Base-by-base conservation (phyloP, 2,113 vertebrate genomes). In the Thinocorus orbignyianus region DNA sequence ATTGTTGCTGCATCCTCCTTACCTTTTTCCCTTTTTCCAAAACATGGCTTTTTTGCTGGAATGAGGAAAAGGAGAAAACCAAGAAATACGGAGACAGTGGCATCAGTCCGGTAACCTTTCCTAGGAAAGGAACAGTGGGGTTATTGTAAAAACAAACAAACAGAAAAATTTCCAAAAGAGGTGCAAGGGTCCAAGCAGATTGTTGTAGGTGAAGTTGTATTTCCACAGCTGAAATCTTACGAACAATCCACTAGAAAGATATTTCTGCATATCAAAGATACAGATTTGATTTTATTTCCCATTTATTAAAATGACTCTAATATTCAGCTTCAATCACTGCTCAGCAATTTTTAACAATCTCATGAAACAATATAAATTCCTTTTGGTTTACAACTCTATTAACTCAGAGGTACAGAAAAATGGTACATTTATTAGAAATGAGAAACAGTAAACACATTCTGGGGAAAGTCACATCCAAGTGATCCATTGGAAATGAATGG, bases 31-130 rank as follows among this genome's bases (percentile, higher is more conserved):
- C 76, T 96, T 83, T 95, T 98, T 58, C 97, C 94, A 94, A 98
- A 98, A 62, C 97, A 96, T 13, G 98, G 99, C 57, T 98, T 99
- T 92, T 98, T 98, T 20, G 99, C 98, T 49, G 99, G 99, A 78
- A 99, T 99, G 93, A 99, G 98, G 97, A 99, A 99, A 95, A 99
- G 99, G 73, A 99, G 98, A 97, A 99, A 99, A 11, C 99, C 99
- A 13, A 99, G 98, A 76, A 99, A 98, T 62, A 99, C 97, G 4
- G 99, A 99, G 54, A 99, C 99, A 0, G 99, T 99, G n/a, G 99
- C 99, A 11, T 99, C 99, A 0, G 99, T 99, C 85, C 99, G 98
- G 95, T 99, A 99, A 64, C 99, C 99, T 96, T 99, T 99, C 97
- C 99, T 99, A 65, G 74, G 82, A 78, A 82, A 92, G 28, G 95